Base-by-base conservation (phyloP, 1,140 invertebrate species). In the Forficula auricularia region DNA sequence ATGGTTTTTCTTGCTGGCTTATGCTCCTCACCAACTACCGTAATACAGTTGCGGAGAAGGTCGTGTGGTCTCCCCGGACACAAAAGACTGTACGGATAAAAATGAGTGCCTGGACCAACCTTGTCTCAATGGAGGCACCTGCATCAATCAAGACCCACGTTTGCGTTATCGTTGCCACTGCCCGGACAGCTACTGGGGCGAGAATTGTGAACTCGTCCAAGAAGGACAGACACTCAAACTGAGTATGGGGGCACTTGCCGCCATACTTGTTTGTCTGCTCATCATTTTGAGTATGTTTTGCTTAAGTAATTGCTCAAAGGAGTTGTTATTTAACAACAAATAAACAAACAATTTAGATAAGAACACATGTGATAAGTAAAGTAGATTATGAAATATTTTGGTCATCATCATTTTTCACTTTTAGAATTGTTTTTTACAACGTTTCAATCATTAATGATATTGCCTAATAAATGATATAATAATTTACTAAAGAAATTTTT, bases 21-120 rank as follows among this genome's bases (percentile, higher is more conserved):
- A 10, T 27, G 22, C 22, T 27, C 10, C 4, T 27, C 4, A 27
- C 22, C 22, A 4, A 27, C 22, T 27, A 27, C 22, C 10, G 10
- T 6, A 27, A 47, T 39, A 22, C 58, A 92, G 87, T 63, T 92
- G 88, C 66, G 85, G 85, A 45, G 83, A 89, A 65, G 87, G 87
- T 59, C 79, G 82, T 55, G 71, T 88, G 53, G 77, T 86, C 56
- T 85, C 86, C 19, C 70, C 78, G 37, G 86, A 91, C 65, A 79
- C 78, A 47, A 87, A 89, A 64, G 78, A 82, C 53, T 94, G 89
- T 61, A 81, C 79, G 63, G 89, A 94, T 66, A 86, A 87, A 60
- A 86, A 94, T 63, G 89, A 94, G 58, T 94, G 89, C 60, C 72
- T 88, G 53, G 84, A 89, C 58, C 73, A 82, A 59, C 89, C 89